phyloP scores from a whole-genome alignment of 2,797 vertebrate species.

The Sciaenops ocellatus region DNA sequence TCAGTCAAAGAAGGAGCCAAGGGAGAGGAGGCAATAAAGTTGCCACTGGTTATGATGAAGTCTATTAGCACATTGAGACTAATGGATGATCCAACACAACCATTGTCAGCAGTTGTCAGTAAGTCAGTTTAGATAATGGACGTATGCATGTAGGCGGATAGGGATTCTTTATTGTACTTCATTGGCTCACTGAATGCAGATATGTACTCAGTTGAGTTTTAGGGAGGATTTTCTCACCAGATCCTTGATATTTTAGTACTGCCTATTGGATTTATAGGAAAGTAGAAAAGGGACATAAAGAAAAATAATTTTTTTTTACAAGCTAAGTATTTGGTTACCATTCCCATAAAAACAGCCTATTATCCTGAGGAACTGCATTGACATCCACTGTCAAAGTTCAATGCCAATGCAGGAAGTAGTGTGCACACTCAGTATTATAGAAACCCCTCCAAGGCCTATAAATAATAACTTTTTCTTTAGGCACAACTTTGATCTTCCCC shows the following conservation, averaged over 20 bases:
- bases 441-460: neutral
- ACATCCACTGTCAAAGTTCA: neutral
- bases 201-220: neutral
- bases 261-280: neutral
- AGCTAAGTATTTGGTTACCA: neutral
- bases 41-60: constrained; percentile 69
- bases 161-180: constrained; percentile 14
- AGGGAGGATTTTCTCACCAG: neutral
- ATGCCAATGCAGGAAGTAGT: neutral
- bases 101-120: constrained; percentile 39
- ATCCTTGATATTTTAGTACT: neutral
- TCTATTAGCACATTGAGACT: constrained; percentile 54
- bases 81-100: constrained; percentile 45
- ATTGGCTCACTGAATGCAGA: constrained; percentile 5
- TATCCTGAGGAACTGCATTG: neutral
- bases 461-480: neutral
- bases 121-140: constrained; percentile 45
- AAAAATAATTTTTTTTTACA: neutral
- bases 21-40: constrained; percentile 43
- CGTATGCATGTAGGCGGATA: constrained; percentile 32
- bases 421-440: neutral
- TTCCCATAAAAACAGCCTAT: neutral
- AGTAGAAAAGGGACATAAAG: neutral
- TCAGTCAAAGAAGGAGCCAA: constrained; percentile 27
- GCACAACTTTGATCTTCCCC: neutral